phyloP scores from a whole-genome alignment of 2,888 invertebrate species.

The Callosobruchus maculatus region DNA sequence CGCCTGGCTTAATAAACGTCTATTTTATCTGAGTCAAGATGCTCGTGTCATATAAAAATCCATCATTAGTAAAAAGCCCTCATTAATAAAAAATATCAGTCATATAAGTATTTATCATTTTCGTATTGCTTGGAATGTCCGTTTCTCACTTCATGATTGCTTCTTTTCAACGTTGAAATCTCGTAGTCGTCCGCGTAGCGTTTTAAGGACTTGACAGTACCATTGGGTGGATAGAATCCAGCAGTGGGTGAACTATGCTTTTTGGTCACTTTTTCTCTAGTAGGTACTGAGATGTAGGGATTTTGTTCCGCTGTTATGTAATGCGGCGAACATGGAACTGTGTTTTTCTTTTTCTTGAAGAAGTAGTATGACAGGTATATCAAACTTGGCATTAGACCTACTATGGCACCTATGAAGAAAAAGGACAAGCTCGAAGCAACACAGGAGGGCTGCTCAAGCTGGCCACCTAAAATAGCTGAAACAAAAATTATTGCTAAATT shows the following conservation, averaged over 20 bases:
- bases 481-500: slow-evolving; percentile 4
- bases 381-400: slow-evolving; percentile 35
- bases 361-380: slow-evolving; percentile 31
- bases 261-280: slow-evolving; percentile 65
- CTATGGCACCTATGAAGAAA: slow-evolving; percentile 35
- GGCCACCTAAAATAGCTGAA: slow-evolving; percentile 2
- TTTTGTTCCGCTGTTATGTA: slow-evolving; percentile 80
- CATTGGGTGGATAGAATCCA: slow-evolving; percentile 31
- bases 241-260: slow-evolving; percentile 46
- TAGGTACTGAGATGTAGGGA: slow-evolving; percentile 78
- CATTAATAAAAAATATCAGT: slow-evolving; percentile 19
- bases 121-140: slow-evolving; percentile 46
- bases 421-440: slow-evolving; percentile 24
- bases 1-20: no score
- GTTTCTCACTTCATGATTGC: slow-evolving; percentile 65
- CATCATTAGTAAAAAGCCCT: not conserved
- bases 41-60: no score
- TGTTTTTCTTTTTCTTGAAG: slow-evolving; percentile 48
- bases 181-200: slow-evolving; percentile 65
- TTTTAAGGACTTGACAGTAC: slow-evolving; percentile 57
- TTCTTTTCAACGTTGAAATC: slow-evolving; percentile 52
- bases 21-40: no score
- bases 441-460: slow-evolving; percentile 20
- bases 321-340: slow-evolving; percentile 73
- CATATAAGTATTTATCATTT: slow-evolving; percentile 34